Evolutionary conservation across 2,797 vertebrate species (phyloP).

Genomic region (Danio jaintianensis): DNA sequence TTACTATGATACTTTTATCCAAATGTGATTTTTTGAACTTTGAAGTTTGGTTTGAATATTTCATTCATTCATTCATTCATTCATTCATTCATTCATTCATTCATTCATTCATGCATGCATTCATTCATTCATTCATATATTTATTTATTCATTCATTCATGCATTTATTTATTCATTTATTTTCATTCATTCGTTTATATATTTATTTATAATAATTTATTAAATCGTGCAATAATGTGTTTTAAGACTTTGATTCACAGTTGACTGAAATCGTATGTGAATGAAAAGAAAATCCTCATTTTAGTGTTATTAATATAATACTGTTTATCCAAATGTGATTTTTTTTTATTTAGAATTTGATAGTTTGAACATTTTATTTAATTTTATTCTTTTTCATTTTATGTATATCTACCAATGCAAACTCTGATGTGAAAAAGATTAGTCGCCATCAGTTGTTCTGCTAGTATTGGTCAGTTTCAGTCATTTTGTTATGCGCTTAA

Average conservation of each 20-base stretch:
- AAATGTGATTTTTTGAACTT: not conserved
- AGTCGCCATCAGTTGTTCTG: not conserved
- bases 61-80: too few species aligned
- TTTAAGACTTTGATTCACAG: not conserved
- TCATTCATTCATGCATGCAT: too few species aligned
- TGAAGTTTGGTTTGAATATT: rapidly evolving
- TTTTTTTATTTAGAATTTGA: not conserved
- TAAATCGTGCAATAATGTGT: too few species aligned
- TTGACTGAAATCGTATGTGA: not conserved
- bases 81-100: not conserved
- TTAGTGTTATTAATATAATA: too few species aligned
- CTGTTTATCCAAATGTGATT: too few species aligned
- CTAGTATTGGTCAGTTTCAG: not conserved
- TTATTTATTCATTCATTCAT: too few species aligned
- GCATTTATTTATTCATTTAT: too few species aligned
- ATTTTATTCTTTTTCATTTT: not conserved
- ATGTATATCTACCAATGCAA: not conserved
- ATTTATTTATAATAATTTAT: too few species aligned
- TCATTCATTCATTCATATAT: too few species aligned
- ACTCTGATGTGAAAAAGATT: not conserved
- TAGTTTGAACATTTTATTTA: not conserved
- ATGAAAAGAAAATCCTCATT: not conserved
- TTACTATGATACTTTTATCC: too few species aligned
- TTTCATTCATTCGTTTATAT: too few species aligned
- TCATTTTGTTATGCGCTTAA: not conserved